Conservation (phyloP, 2,797 vertebrate genomes). For the Chaetophractus vellerosus region DNA sequence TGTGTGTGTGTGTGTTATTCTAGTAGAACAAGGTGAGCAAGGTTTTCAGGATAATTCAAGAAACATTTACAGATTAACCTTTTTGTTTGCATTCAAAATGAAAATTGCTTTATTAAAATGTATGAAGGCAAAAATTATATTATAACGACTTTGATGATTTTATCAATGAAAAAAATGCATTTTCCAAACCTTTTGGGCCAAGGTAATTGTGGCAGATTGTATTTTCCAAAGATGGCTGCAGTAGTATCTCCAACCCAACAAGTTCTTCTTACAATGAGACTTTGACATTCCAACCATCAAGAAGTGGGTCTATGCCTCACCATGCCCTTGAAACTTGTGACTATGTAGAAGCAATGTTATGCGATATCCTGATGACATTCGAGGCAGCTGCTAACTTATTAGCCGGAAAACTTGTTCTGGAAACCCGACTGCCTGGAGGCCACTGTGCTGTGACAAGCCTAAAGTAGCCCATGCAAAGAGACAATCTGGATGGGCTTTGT, state of each 20-base stretch:
- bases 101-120: conserved; percentile 71
- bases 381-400: not conserved
- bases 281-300: not conserved
- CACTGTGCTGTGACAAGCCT: not conserved
- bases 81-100: conserved; percentile 60
- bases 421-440: not conserved
- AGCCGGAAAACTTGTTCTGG: not conserved
- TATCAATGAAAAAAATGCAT: conserved; percentile 61
- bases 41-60: conserved; percentile 44
- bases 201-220: not conserved
- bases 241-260: not conserved
- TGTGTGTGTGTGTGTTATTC: not conserved
- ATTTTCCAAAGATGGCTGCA: conserved; percentile 46
- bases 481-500: not conserved
- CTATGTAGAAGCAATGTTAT: not conserved
- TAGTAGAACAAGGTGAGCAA: conserved; percentile 30
- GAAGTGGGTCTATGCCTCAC: not conserved
- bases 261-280: not conserved
- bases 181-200: conserved; percentile 6
- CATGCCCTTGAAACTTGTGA: not conserved
- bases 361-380: not conserved
- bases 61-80: conserved; percentile 31
- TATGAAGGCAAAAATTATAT: conserved; percentile 36
- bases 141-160: conserved; percentile 42
- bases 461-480: not conserved